Base-by-base conservation (phyloP, 2,113 vertebrate genomes). In the Cebus imitator region DNA sequence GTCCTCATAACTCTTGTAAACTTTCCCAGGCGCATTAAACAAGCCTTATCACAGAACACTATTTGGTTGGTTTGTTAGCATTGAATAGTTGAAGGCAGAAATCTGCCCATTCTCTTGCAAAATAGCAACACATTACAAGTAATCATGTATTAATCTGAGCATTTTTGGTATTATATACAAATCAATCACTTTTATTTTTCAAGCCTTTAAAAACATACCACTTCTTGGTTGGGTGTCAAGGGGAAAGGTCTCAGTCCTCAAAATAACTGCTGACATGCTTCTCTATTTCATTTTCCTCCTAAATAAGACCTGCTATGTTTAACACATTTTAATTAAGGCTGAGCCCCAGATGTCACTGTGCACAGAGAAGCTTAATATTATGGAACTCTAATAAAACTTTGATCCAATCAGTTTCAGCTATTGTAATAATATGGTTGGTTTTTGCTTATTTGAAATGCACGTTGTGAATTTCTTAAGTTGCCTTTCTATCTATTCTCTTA, bases 251-350 rank as follows among this genome's bases (percentile, higher is more conserved):
- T 86, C 43, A 50, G 61, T n/a, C 52, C 20, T 96, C 70, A 86
- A 40, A 92, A 61, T 84, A 95, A 57, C 66, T 55, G 68, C 30
- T 94, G 80, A 52, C 8, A 79, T 48, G 75, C 52, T 94, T 89
- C 18, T 90, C 10, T 55, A 48, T 76, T 92, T 70, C 40, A 82
- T 86, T 92, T 93, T 83, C 25, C 32, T 89, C 18, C 25, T 83
- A 86, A 90, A 78, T 61, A 87, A 86, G 35, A 95, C 13, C 43
- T 94, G 58, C 9, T 82, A 50, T 82, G 81, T 86, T 86, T 97
- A 95, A 94, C 75, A 92, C 14, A 89, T 73, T 97, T 89, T 92
- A 87, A 97, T 97, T 79, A 96, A 90, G 68, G 20, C 37, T 72
- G 21, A 92, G 68, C 18, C 35, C 35, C n/a, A 90, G 80, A 84